Conservation (phyloP, 2,113 vertebrate genomes). For the Rana temporaria region DNA sequence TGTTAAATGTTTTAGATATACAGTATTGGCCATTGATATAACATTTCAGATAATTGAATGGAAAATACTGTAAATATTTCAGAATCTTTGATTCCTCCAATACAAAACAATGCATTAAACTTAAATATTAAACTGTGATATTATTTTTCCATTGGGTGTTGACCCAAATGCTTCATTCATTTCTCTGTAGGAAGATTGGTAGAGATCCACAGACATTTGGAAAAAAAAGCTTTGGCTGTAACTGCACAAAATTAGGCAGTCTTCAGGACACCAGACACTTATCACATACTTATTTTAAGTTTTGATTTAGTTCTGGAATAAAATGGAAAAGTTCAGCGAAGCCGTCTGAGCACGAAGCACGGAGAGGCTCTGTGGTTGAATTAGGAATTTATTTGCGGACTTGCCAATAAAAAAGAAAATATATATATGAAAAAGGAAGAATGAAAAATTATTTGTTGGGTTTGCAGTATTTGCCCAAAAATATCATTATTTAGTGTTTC, state of each 20-base stretch:
- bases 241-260: slow-evolving; percentile 20
- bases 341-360: slow-evolving; percentile 9
- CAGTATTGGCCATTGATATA: no score
- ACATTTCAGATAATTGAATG: no score
- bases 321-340: slow-evolving; percentile 16
- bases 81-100: not conserved
- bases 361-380: not conserved
- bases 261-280: slow-evolving; percentile 24
- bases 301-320: slow-evolving; percentile 29
- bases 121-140: not conserved
- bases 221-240: slow-evolving; percentile 16
- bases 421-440: not conserved
- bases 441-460: not conserved
- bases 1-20: no score
- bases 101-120: not conserved
- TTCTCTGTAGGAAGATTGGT: slow-evolving; percentile 34
- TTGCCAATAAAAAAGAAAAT: not conserved
- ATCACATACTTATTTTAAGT: slow-evolving; percentile 24
- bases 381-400: slow-evolving; percentile 21
- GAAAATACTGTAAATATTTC: no score
- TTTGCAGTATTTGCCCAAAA: not conserved
- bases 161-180: slow-evolving; percentile 2
- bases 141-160: not conserved
- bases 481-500: no score
- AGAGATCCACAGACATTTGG: slow-evolving; percentile 6